phyloP scores from a whole-genome alignment of 1,140 invertebrate genomes.

The Drosophila bocki region DNA sequence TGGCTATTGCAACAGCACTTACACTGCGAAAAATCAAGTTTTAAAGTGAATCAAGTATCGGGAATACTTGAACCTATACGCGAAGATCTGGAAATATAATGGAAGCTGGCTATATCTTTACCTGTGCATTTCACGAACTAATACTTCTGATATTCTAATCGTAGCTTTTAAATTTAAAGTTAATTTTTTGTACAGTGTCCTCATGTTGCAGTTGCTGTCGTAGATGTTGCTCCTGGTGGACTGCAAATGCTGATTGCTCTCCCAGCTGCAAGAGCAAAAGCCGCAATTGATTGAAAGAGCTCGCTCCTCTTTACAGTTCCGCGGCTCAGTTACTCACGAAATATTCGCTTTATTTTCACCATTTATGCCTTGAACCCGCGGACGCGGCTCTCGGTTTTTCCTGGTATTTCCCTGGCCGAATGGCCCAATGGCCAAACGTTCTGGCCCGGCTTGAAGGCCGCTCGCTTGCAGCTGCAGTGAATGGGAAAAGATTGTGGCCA shows the following conservation, averaged over 20 bases:
- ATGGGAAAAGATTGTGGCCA: constrained; percentile 23
- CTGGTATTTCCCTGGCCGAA: constrained; percentile 8
- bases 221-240: constrained; percentile 50
- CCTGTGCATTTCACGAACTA: background rate
- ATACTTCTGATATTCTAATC: background rate
- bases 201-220: background rate
- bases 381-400: constrained; percentile 1
- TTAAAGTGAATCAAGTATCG: too few species aligned
- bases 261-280: constrained; percentile 60
- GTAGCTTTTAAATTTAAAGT: too few species aligned
- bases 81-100: background rate
- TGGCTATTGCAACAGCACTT: constrained; percentile 5
- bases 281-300: constrained; percentile 73
- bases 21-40: constrained; percentile 6
- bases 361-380: constrained; percentile 54
- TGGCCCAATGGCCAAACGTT: constrained; percentile 6
- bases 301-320: constrained; percentile 48
- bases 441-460: constrained; percentile 30
- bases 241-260: constrained; percentile 69
- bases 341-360: constrained; percentile 45
- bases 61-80: too few species aligned
- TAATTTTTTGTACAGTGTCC: background rate
- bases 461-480: constrained; percentile 35
- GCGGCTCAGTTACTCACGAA: constrained; percentile 53
- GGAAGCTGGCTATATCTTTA: too few species aligned